These are phyloP conservation scores for Tetragonisca angustula DNA, from an alignment of 2,888 invertebrate species.

Conservation along the genomic window DNA sequence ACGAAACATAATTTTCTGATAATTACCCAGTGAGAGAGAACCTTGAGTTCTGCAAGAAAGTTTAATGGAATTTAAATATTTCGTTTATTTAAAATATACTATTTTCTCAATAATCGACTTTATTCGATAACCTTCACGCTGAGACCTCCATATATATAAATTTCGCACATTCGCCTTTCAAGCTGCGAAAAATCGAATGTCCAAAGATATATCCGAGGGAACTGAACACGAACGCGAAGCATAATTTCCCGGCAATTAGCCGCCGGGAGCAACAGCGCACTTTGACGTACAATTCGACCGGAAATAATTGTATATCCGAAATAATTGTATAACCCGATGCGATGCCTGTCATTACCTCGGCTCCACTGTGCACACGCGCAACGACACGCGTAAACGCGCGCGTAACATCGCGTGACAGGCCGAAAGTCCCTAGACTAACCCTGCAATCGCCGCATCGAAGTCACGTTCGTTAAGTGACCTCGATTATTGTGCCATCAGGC, in stretches of 20 bases:
- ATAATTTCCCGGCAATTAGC: not conserved
- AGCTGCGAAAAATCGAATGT: not conserved
- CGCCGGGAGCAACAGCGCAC: not conserved
- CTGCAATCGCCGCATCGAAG: constrained; percentile 21
- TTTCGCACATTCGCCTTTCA: not conserved
- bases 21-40: too few species aligned
- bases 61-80: too few species aligned
- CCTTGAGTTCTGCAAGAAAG: too few species aligned
- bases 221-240: too few species aligned
- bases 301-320: not conserved
- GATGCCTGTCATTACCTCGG: not conserved
- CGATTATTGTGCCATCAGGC: constrained; percentile 45
- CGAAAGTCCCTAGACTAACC: constrained; percentile 1
- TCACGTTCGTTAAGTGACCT: constrained; percentile 41
- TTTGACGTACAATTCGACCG: not conserved
- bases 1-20: too few species aligned
- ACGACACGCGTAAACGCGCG: not conserved
- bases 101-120: too few species aligned
- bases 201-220: not conserved
- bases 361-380: not conserved
- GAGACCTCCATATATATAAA: not conserved
- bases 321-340: too few species aligned
- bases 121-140: too few species aligned
- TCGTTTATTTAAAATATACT: too few species aligned
- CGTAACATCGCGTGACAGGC: constrained; percentile 10